Percentiles rank a stretch among this genome's conserved stretches.
Evolutionary conservation across 2,888 invertebrate genomes (phyloP).

Genomic region (Noctua janthina): DNA sequence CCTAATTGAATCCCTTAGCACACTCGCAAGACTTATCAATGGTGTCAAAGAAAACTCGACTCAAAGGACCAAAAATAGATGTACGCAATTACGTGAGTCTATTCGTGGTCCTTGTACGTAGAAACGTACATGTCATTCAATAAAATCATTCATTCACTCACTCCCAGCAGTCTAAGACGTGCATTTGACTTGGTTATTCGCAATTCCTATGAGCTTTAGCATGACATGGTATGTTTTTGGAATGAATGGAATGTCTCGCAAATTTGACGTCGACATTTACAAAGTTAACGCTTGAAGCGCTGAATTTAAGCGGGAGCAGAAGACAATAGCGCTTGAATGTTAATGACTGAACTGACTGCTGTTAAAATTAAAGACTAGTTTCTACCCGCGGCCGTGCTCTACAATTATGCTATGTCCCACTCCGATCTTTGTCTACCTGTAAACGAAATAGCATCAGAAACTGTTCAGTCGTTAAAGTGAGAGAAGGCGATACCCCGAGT

Average conservation of each 20-base stretch:
- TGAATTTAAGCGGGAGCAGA: neutral
- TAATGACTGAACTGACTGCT: neutral
- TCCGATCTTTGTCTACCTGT: neutral
- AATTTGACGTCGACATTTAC: constrained; percentile 32
- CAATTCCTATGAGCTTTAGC: constrained; percentile 27
- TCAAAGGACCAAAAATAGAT: constrained; percentile 24
- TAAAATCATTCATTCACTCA: constrained; percentile 26
- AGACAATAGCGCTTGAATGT: constrained; percentile 1
- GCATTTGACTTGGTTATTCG: constrained; percentile 27
- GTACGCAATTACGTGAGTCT: neutral
- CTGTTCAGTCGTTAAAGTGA: neutral
- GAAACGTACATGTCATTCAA: constrained; percentile 21
- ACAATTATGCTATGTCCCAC: neutral
- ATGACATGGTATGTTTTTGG: constrained; percentile 24
- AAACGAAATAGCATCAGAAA: neutral
- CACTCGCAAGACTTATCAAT: neutral
- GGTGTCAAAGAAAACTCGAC: neutral
- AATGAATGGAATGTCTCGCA: constrained; percentile 39
- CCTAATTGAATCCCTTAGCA: neutral
- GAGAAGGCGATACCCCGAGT: too few species aligned
- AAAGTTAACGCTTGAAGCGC: constrained; percentile 15
- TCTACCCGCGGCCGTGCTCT: neutral
- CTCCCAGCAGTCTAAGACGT: constrained; percentile 17
- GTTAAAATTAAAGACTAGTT: neutral
- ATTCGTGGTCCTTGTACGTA: constrained; percentile 1